Evolutionary conservation across 2,888 invertebrate species (phyloP).

Genomic region (Lepidochrysops patricia): DNA sequence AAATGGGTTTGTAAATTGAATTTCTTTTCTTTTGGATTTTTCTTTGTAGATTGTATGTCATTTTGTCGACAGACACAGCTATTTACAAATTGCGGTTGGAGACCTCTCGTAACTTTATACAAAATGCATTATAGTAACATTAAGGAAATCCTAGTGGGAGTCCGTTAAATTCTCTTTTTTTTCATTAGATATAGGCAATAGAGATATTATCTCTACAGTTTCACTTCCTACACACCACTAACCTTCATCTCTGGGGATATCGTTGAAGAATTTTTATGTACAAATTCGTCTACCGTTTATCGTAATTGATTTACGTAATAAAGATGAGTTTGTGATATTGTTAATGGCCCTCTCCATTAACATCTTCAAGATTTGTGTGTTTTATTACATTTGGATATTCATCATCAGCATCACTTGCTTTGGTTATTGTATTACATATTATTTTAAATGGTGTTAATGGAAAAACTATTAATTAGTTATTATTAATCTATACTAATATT

Average conservation of each 20-base stretch:
- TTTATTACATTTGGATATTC: neutral
- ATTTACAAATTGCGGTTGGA: neutral
- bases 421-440: neutral
- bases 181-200: too few species aligned
- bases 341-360: constrained; percentile 3
- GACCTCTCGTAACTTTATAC: neutral
- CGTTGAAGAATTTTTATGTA: constrained; percentile 16
- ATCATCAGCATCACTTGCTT: neutral
- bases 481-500: too few species aligned
- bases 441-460: too few species aligned
- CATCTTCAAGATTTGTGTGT: constrained; percentile 1
- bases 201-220: too few species aligned
- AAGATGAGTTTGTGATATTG: constrained; percentile 7
- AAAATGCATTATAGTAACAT: neutral
- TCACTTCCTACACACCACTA: neutral
- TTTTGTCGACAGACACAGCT: neutral
- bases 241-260: neutral
- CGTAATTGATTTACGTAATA: constrained; percentile 11
- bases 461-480: too few species aligned
- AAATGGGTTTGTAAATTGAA: too few species aligned
- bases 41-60: neutral
- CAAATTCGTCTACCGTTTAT: constrained; percentile 29
- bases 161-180: too few species aligned
- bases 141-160: neutral
- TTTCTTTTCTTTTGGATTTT: neutral